phyloP scores from a whole-genome alignment of 2,797 vertebrate species.

The Sebastes elongatus region DNA sequence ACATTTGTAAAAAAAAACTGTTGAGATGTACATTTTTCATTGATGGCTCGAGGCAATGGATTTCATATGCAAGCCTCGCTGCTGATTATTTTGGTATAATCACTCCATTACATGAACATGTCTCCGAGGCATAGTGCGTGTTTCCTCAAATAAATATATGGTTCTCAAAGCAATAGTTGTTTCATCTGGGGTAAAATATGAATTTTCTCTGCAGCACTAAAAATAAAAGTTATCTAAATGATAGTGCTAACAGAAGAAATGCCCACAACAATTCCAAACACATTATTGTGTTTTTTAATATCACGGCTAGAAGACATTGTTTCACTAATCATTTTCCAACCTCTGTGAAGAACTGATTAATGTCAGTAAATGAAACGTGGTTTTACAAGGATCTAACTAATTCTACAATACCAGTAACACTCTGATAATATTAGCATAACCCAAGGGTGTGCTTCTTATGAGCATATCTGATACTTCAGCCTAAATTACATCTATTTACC shows the following conservation, averaged over 20 bases:
- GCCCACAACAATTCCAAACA: conserved; percentile 31
- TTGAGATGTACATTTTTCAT: conserved; percentile 76
- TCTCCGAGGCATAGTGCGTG: conserved; percentile 73
- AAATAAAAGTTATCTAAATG: conserved; percentile 38
- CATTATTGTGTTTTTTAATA: neutral
- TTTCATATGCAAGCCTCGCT: conserved; percentile 75
- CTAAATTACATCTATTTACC: conserved; percentile 22
- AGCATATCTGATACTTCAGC: conserved; percentile 3
- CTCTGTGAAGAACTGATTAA: conserved; percentile 23
- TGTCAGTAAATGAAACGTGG: neutral
- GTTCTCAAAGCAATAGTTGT: conserved; percentile 71
- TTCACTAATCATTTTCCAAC: conserved; percentile 9
- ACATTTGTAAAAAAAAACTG: conserved; percentile 72
- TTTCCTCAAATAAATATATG: conserved; percentile 76
- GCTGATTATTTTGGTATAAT: conserved; percentile 86
- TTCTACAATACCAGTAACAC: neutral
- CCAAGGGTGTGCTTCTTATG: neutral
- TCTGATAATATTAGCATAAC: neutral
- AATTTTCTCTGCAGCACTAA: conserved; percentile 42
- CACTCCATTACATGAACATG: conserved; percentile 83
- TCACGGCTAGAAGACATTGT: neutral
- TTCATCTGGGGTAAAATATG: conserved; percentile 65
- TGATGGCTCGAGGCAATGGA: conserved; percentile 70
- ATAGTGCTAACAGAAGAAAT: conserved; percentile 50
- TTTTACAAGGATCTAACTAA: neutral